Conservation (phyloP, 2,797 vertebrate species). For the Mareca strepera region DNA sequence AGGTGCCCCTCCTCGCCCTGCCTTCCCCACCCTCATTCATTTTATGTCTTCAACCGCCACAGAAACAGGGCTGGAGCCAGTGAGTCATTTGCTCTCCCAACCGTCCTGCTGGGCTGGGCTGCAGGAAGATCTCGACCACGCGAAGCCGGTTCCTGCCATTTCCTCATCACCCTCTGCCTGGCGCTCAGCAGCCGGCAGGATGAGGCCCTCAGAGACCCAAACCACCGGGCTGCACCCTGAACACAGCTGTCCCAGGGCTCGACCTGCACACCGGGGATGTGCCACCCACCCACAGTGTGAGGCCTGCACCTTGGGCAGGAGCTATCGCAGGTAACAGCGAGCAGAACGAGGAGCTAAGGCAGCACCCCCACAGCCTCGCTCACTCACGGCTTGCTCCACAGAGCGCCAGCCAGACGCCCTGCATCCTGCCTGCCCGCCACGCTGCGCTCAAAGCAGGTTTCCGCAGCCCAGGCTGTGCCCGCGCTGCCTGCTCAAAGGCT, state of each 20-base stretch:
- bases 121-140: not conserved
- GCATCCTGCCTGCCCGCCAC: rapidly evolving
- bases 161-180: not conserved
- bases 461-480: not conserved
- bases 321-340: rapidly evolving
- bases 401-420: not conserved
- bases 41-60: not conserved
- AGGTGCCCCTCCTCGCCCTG: not conserved
- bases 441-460: not conserved
- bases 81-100: not conserved
- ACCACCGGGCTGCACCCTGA: not conserved
- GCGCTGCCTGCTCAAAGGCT: not conserved
- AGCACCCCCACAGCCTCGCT: not conserved
- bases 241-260: not conserved
- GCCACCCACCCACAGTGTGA: rapidly evolving
- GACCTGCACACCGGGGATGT: rapidly evolving
- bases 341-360: not conserved
- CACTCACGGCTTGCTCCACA: not conserved
- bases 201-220: not conserved
- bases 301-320: rapidly evolving
- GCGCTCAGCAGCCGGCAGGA: not conserved
- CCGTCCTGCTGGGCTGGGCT: not conserved
- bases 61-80: not conserved
- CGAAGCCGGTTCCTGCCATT: rapidly evolving
- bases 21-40: not conserved